A percentile compares a stretch with the other conserved stretches of the same genome.
Evolutionary conservation across 2,797 vertebrate species (phyloP).

Genomic region (Chaetodon trifasciatus): DNA sequence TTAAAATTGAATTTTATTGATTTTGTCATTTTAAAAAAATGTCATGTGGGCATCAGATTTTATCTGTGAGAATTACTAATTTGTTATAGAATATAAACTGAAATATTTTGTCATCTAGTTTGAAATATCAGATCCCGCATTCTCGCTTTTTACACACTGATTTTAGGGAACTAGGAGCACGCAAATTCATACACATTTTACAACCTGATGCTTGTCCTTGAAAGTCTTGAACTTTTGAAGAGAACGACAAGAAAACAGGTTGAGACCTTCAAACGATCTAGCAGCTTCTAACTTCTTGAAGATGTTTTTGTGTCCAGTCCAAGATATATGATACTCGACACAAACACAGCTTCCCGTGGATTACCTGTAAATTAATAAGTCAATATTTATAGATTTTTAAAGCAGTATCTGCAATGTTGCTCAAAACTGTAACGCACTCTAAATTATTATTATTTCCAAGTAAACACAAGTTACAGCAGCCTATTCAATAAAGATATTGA

Average conservation of each 20-base stretch:
- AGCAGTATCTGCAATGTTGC: not conserved
- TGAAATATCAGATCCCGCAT: not conserved
- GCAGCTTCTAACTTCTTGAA: not conserved
- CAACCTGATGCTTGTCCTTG: not conserved
- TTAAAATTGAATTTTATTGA: not conserved
- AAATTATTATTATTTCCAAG: slow-evolving; percentile 16
- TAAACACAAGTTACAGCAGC: slow-evolving; percentile 17
- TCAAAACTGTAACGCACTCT: not conserved
- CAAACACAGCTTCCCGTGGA: slow-evolving; percentile 4
- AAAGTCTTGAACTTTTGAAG: not conserved
- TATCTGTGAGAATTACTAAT: not conserved
- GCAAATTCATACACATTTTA: not conserved
- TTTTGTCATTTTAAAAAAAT: not conserved
- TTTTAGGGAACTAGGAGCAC: not conserved
- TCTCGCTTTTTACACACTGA: not conserved
- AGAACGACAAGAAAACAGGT: not conserved
- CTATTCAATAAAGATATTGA: slow-evolving; percentile 30
- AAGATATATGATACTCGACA: not conserved
- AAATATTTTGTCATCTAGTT: not conserved
- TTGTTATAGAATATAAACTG: not conserved
- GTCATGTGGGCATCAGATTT: not conserved
- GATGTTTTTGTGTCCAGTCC: not conserved
- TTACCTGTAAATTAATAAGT: not conserved
- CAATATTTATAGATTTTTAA: slow-evolving; percentile 19
- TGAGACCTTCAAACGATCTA: not conserved